These are phyloP conservation scores for Trematomus bernacchii DNA, from an alignment of 2,797 vertebrate species.

Conservation along the genomic window DNA sequence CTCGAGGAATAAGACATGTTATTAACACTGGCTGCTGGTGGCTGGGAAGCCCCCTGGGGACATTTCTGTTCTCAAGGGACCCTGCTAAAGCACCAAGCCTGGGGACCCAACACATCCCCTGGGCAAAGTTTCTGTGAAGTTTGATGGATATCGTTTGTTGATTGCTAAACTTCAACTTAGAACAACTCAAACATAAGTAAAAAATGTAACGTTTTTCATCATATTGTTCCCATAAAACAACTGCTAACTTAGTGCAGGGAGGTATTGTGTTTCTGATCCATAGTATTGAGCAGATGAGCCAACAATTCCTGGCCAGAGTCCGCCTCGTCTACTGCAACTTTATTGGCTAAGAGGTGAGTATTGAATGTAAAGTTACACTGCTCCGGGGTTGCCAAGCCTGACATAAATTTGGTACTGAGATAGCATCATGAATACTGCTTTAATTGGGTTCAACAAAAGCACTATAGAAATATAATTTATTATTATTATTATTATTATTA, in stretches of 20 bases:
- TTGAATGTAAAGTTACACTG: conserved; percentile 60
- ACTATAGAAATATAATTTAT: no score
- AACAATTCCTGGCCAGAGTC: conserved; percentile 50
- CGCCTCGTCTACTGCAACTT: conserved; percentile 34
- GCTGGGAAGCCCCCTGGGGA: conserved; percentile 65
- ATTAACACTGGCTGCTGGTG: conserved; percentile 73
- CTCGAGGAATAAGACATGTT: conserved; percentile 78
- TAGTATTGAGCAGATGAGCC: conserved; percentile 51
- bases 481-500: not conserved
- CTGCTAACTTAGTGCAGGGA: conserved; percentile 24
- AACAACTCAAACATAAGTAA: not conserved
- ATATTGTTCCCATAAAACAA: conserved; percentile 21
- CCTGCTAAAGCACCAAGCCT: conserved; percentile 37
- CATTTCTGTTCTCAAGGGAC: conserved; percentile 65
- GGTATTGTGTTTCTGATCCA: conserved; percentile 54
- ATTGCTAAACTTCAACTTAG: not conserved
- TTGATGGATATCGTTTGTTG: conserved; percentile 1
- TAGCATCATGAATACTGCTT: conserved; percentile 50
- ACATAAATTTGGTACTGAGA: conserved; percentile 51
- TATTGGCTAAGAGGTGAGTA: conserved; percentile 56
- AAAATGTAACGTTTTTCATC: conserved; percentile 1
- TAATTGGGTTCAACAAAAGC: not conserved
- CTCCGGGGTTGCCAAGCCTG: conserved; percentile 50
- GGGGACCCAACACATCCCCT: conserved; percentile 17
- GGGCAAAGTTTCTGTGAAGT: conserved; percentile 13